These are phyloP conservation scores for Ovis aries DNA, from an alignment of 2,113 vertebrate genomes.

Conservation along the genomic window DNA sequence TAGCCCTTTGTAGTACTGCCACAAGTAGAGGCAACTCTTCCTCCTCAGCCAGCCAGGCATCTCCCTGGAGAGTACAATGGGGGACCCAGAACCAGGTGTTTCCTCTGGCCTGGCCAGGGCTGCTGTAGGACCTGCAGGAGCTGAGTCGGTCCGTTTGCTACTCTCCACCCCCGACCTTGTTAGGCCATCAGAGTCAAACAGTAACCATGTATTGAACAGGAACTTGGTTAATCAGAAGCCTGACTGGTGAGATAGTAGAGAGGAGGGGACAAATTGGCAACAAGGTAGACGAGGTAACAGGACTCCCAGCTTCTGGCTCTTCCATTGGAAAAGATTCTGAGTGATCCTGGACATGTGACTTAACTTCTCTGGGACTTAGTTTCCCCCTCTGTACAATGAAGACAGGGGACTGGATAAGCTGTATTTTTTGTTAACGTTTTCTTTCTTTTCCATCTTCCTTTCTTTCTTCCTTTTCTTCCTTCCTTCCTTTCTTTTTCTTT, in stretches of 20 bases:
- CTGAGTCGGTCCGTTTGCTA: not conserved
- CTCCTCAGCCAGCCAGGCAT: not conserved
- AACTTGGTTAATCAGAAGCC: constrained; percentile 70
- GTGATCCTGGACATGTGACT: not conserved
- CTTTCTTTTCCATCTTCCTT: not conserved
- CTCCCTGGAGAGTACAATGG: not conserved
- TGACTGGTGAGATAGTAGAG: constrained; percentile 34
- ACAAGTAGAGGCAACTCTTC: not conserved
- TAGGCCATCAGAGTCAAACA: constrained; percentile 65
- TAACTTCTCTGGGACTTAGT: constrained; percentile 15
- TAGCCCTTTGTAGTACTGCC: not conserved
- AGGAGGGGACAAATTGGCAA: not conserved
- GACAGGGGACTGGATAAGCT: not conserved
- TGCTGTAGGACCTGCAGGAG: not conserved
- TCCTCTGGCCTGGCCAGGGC: not conserved
- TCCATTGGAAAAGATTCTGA: not conserved
- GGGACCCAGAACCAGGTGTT: not conserved
- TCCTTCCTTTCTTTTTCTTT: not conserved
- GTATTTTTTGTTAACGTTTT: not conserved
- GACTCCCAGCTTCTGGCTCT: not conserved
- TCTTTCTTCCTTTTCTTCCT: not conserved
- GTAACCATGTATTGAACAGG: constrained; percentile 69
- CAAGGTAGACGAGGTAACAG: not conserved
- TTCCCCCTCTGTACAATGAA: constrained; percentile 18
- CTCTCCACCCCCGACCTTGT: constrained; percentile 23